Base-by-base conservation (phyloP, 1,140 invertebrate species). In the Chelonus insularis region DNA sequence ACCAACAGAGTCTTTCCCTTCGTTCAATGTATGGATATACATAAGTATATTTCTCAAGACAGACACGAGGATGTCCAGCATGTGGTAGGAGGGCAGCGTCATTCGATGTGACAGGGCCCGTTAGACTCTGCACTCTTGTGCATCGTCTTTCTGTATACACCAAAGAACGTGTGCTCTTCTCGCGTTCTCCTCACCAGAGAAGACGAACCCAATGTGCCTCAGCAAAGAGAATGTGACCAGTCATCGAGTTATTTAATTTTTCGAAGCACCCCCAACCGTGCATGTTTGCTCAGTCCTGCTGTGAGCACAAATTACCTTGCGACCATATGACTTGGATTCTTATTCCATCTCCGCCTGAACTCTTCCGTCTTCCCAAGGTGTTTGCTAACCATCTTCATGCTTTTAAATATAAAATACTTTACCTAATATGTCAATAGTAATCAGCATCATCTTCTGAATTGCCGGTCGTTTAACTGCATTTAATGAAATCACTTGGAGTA, bases 271-370 rank as follows among this genome's bases (percentile, higher is more conserved):
- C 78, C 79, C 73, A 79, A 43, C 68, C 67, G 79, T 69, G 78
- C 80, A 73, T 85, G 83, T 86, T 86, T 86, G 84, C 83, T 84
- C 83, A 83, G 75, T 72, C 84, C 84, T 74, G 84, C 84, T 85
- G 84, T 77, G 84, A 83, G 81, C 84, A 85, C 84, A 85, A 86
- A 86, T 86, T 86, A 84, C 83, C 81, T 85, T 77, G 39, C 48
- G 50, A 60, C 58, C 58, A 62, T 70, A 75, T 66, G 60, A 59
- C 54, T 62, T 68, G 64, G 66, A 68, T 63, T 69, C 64, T 67
- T 70, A 54, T 60, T 55, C 62, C 64, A 64, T 63, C 68, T 62
- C 62, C n/a, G 63, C 66, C 54, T 62, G 55, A 68, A 37, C 50
- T 60, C 21, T 54, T 43, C 36, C 52, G 52, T 29, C 34, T 55